Base-by-base conservation (phyloP, 2,888 invertebrate species). In the Andrena dorsata region DNA sequence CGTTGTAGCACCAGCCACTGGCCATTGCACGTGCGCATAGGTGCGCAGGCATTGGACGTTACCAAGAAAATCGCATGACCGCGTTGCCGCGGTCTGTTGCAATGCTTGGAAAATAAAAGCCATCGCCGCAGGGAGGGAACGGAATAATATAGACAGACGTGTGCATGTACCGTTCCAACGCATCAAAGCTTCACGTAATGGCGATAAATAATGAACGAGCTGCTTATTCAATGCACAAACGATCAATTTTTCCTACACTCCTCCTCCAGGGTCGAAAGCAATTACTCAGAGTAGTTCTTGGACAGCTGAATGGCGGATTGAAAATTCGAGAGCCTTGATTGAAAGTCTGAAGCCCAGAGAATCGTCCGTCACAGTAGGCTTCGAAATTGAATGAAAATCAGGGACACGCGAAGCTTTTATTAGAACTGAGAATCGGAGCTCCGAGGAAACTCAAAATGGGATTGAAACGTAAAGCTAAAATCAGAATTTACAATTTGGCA, bases 101-200 rank as follows among this genome's bases (percentile, higher is more conserved):
- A 71, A 80, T 47, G 16, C 30, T 47, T 56, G 30, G 77, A 70
- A 66, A 80, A 80, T 80, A 77, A 77, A 77, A 80, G 58, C 58
- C 16, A 41, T 20, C 56, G 56, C 60, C 8, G 23, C 56, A 23
- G 56, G 56, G 56, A 56, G 49, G 47, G 35, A 77, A 65, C 20
- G 60, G 58, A 77, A 51, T 51, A 16, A 60, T 32, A 61, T 28
- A 26, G 5, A 4, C 6, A 16, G 47, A 10, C 69, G 23, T 49
- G 68, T 47, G 60, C 51, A 71, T 13, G n/a, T 20, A 10, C 4
- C 28, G 30, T 41, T 32, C 51, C 23, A 20, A n/a, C n/a, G 35
- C 32, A 65, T 26, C 23, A 23, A 56, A 56, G 10, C 26, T 20
- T 26, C 20, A 10, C 32, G 35, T 28, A 28, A 64, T 26, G 53